Base-by-base conservation (phyloP, 2,888 invertebrate genomes). In the Crossocerus cetratus region DNA sequence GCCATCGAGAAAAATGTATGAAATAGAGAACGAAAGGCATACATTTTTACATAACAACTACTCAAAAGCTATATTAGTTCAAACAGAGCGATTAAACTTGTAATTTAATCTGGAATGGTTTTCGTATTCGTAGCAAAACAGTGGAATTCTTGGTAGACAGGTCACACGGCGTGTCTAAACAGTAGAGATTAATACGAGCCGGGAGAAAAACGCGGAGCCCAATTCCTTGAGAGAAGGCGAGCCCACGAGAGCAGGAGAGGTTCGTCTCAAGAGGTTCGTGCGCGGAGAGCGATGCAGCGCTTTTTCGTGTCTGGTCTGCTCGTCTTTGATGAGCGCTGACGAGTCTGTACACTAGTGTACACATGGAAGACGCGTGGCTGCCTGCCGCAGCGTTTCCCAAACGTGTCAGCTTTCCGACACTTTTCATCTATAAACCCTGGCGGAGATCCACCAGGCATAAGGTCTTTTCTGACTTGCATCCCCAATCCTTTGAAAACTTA, bases 211-310 rank as follows among this genome's bases (percentile, higher is more conserved):
- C 56, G 56, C 1, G 21, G 22, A 23, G 14, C 21, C 14, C 2
- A 23, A 22, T 13, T 20, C 21, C 22, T 3, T 8, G 21, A 14
- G 23, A 23, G 22, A 23, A 21, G 11, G 23, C 2, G 8, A 23
- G 3, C 11, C 23, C 21, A 57, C 23, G n/a, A n/a, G n/a, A 21
- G 55, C 21, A n/a, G 3, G 23, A 32, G 23, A 32, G 23, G 4
- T 16, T 44, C 43, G 71, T 75, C 71, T 75, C 69, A 42, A 76
- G 76, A 49, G 75, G 42, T 21, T 44, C 60, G 49, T 32, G 44
- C 45, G 60, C 43, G 57, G 61, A 76, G 53, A 58, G 62, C 60
- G 43, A 65, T 18, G 43, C 3, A 54, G 65, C 49, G 18, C 60
- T 75, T 69, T 71, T 68, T 44, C 14, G 22, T 32, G 53, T 53